Evolutionary conservation across 53 echinoderm and acorn worm genomes (phyloP), one percentile per base, ranked within the genome.

Genomic region (Patiria pectinifera): DNA sequence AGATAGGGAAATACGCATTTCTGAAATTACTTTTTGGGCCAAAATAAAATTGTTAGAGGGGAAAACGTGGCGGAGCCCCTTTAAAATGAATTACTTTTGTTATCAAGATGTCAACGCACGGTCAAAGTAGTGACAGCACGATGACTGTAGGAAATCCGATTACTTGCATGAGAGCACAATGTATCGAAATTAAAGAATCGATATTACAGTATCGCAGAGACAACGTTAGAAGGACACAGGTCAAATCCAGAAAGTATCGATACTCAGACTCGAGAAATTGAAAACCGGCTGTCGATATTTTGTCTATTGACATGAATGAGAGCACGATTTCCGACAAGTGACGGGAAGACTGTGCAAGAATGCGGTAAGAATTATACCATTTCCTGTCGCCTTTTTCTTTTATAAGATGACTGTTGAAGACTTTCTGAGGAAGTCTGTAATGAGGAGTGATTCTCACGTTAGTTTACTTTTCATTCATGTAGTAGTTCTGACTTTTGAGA

Each of bases 321-420:
- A 3, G 26, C 74, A 47, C 63, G 66, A 84, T 84, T 11, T 15
- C 82, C 49, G 13, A 13, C 16, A 53, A 58, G 59, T 59, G 59
- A 59, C 53, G 4, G 58, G 45, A 53, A 24, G 59, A 82, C 58
- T n/a, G 80, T 83, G 62, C 48, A 90, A 90, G 90, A 90, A 90
- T 90, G 90, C 80, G 90, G 90, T 90, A 90, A 90, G 81, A 63
- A 81, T 90, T 90, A 86, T 63, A 21, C 13, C 69, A 90, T 90
- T 90, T 90, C 81, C 81, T 90, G 80, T 60, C 0, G 22, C 44
- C n/a, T 90, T 82, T 69, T 63, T 80, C 80, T 2, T 21, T 66
- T 21, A 45, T 12, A 69, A 6, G 45, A 90, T 80, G 47, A 45
- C 79, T 90, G 63, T 62, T 18, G 19, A 46, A 6, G 22, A 35